These are phyloP conservation scores for Ptilorrhoa leucosticta DNA, from an alignment of 2,113 vertebrate genomes.

Conservation along the genomic window DNA sequence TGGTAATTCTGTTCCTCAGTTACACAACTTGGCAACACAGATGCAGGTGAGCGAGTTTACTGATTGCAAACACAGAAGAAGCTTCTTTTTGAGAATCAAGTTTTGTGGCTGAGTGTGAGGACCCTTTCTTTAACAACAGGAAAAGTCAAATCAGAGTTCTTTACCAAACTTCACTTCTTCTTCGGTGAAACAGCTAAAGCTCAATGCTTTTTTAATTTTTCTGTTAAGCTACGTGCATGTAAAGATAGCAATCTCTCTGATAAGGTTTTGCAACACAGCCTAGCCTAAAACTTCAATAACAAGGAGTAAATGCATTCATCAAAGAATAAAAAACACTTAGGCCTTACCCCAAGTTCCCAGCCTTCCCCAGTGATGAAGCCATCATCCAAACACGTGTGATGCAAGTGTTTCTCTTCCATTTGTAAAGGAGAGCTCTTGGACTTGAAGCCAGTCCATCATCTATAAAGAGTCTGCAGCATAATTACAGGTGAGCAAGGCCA, in stretches of 20 bases:
- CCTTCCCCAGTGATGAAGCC: neutral
- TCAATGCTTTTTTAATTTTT: neutral
- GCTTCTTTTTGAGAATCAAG: neutral
- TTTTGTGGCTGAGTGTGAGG: neutral
- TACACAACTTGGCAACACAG: accelerated
- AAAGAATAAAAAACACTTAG: neutral
- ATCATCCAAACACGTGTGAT: accelerated
- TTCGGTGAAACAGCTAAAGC: neutral
- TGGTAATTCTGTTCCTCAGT: neutral
- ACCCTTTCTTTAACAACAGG: neutral
- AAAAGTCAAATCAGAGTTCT: neutral
- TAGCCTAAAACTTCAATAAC: neutral
- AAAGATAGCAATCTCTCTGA: neutral
- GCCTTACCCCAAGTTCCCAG: neutral
- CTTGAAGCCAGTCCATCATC: neutral
- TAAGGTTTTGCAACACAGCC: neutral
- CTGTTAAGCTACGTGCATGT: accelerated
- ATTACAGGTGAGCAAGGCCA: accelerated
- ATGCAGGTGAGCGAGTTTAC: neutral
- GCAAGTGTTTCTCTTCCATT: accelerated
- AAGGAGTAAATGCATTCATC: neutral
- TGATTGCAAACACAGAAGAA: neutral
- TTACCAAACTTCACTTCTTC: neutral
- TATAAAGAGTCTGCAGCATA: accelerated
- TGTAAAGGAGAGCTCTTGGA: too few species aligned